Evolutionary conservation across 1,140 invertebrate species (phyloP).

Genomic region (Drosophila ananassae): DNA sequence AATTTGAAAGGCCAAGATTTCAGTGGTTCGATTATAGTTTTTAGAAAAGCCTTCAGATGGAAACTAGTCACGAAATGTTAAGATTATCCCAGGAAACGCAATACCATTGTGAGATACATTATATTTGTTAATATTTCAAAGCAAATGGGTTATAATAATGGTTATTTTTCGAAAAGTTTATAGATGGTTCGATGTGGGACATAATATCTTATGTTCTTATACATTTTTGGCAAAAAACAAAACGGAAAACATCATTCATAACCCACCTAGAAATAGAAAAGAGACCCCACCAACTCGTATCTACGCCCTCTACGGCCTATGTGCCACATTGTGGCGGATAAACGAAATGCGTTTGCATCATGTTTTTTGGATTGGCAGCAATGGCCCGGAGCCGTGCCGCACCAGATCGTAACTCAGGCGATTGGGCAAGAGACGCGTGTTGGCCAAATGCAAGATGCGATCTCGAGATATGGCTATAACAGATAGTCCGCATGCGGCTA

Average conservation of each 20-base stretch:
- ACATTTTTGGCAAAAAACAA: background rate
- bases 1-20: conserved; percentile 4
- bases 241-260: background rate
- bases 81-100: background rate
- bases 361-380: conserved; percentile 41
- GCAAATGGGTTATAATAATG: background rate
- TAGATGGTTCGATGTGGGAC: too few species aligned
- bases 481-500: conserved; percentile 17
- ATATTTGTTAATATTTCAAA: background rate
- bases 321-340: conserved; percentile 44
- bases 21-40: background rate
- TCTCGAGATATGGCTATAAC: conserved; percentile 51
- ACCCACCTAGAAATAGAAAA: conserved; percentile 1
- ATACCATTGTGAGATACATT: background rate
- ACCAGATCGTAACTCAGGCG: conserved; percentile 66
- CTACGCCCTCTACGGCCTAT: background rate
- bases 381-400: conserved; percentile 46
- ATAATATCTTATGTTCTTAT: too few species aligned
- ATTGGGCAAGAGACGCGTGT: conserved; percentile 70
- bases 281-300: background rate
- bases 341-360: conserved; percentile 68
- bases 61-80: conserved; percentile 14
- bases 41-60: conserved; percentile 4
- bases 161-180: too few species aligned
- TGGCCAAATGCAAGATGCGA: conserved; percentile 71